Evolutionary conservation across 2,888 invertebrate genomes (phyloP), one percentile per base, ranked within the genome.

Genomic region (Diarsia rubi): DNA sequence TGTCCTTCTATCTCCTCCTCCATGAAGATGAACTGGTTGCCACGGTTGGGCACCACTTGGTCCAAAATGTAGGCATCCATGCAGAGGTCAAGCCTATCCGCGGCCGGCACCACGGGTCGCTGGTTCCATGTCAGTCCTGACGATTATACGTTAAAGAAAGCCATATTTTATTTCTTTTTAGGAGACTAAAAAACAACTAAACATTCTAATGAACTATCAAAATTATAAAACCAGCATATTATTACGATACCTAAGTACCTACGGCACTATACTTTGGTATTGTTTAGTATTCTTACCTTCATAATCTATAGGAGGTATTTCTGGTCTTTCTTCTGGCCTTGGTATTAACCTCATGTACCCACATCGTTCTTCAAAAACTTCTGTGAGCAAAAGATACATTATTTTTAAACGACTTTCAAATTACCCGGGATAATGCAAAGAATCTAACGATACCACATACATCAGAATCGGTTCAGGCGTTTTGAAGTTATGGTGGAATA

Each of bases 21-120:
- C 92, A 97, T 94, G 75, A 88, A 90, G 44, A 97, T 94, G 81
- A 93, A 76, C 87, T 96, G 98, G 77, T 97, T 97, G 89, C 97
- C 98, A 24, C 96, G 97, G 14, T 96, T 97, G 45, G 96, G 97
- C 65, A 97, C 97, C 42, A 95, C 0, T 12, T n/a, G 3, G 19
- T 54, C 96, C 0, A 97, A 49, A 9, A 82, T 47, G 82, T 91
- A 95, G 1, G 70, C 77, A 72, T 93, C 94, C 93, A 96, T 93
- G 77, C 96, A 96, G 0, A 96, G 87, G 31, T 96, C 95, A 0
- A 92, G 90, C 0, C 95, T 87, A 2, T 91, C 90, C 0, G 91
- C 91, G 0, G 91, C 92, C 0, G 96, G 95, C 9, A 94, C 69
- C 6, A 96, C 80, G 0, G 95, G 96, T 12, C 94, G 88, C 42